Evolutionary conservation across 2,797 vertebrate genomes (phyloP).

Genomic region (Enteromius viviparus): DNA sequence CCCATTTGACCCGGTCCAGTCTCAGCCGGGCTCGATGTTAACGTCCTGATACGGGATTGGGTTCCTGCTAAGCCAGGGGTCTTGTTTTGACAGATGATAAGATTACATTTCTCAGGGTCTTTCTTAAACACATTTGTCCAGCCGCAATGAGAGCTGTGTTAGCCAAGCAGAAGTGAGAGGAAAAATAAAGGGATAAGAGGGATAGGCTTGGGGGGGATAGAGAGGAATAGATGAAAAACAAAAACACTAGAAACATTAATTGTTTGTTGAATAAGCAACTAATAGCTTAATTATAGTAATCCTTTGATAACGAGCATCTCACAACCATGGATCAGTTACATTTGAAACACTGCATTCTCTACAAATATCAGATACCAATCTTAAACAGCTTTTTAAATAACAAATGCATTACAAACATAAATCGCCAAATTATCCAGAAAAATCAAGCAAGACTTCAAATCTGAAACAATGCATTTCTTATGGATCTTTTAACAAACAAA

Average conservation of each 20-base stretch:
- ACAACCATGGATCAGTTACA: not conserved
- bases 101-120: slow-evolving; percentile 56
- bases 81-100: slow-evolving; percentile 58
- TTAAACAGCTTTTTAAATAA: not conserved
- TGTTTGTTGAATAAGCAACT: slow-evolving; percentile 2
- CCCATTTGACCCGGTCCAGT: slow-evolving; percentile 25
- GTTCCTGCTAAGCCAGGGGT: slow-evolving; percentile 39
- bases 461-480: not conserved
- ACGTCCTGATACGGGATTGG: slow-evolving; percentile 38
- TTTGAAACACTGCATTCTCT: not conserved
- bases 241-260: slow-evolving; percentile 22
- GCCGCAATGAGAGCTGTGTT: slow-evolving; percentile 45
- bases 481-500: not conserved
- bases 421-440: not conserved
- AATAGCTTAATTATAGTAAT: not conserved
- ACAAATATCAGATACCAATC: not conserved
- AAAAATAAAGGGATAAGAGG: slow-evolving; percentile 55
- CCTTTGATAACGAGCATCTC: not conserved
- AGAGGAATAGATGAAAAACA: slow-evolving; percentile 10
- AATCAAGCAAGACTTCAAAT: not conserved
- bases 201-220: not conserved
- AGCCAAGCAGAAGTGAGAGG: slow-evolving; percentile 34
- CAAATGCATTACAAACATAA: not conserved
- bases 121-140: slow-evolving; percentile 56
- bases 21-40: slow-evolving; percentile 24